These are phyloP conservation scores for Anthopleura sola DNA, from an alignment of 64 coral and sea anemone species.

Conservation along the genomic window DNA sequence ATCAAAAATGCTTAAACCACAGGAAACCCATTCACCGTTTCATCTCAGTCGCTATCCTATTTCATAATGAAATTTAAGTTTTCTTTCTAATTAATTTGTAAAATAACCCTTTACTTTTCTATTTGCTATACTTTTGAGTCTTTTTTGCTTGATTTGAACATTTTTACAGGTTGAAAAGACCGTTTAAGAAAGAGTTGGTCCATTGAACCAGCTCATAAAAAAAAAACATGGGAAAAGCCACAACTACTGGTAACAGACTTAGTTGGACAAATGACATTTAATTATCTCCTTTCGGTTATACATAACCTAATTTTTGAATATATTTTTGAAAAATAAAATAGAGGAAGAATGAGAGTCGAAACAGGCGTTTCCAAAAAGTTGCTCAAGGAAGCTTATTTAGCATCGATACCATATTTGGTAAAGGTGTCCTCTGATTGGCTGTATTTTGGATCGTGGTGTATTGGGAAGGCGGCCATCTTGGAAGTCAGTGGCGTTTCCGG, in stretches of 20 bases:
- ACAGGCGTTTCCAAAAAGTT: conserved; percentile 7
- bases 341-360: not conserved
- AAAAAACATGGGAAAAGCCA: no score
- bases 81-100: no score
- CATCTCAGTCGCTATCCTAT: no score
- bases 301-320: not conserved
- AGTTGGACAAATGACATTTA: no score
- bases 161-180: not conserved
- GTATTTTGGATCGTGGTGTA: conserved; percentile 39
- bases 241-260: no score
- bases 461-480: conserved; percentile 93
- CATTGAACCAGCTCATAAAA: no score
- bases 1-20: not conserved
- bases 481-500: conserved; percentile 79
- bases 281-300: not conserved
- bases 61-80: no score
- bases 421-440: conserved; percentile 48
- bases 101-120: no score
- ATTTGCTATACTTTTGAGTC: no score
- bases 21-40: not conserved
- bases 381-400: not conserved
- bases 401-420: conserved; percentile 53
- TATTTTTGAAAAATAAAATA: not conserved
- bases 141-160: not conserved
- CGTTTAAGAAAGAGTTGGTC: no score